These are phyloP conservation scores for Therioaphis trifolii DNA, from an alignment of 2,888 invertebrate species.

Conservation along the genomic window DNA sequence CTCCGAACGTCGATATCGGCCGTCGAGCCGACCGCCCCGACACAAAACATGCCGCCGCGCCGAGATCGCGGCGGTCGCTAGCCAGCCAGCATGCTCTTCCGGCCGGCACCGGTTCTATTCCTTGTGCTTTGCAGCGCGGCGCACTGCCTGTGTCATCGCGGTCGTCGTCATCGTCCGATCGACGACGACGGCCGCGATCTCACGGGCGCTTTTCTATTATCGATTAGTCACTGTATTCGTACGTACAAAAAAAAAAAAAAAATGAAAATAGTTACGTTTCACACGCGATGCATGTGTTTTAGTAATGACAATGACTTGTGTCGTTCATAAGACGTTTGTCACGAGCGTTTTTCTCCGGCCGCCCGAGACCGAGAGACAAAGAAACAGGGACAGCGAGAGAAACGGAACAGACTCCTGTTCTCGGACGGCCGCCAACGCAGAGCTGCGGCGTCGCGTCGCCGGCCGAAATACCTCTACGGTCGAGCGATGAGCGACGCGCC, in stretches of 20 bases:
- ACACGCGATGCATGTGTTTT: neutral
- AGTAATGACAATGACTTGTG: neutral
- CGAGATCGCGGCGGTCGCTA: neutral
- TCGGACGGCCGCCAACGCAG: too few relatives aligned
- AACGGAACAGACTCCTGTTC: too few relatives aligned
- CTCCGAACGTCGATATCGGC: neutral
- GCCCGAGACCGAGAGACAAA: too few relatives aligned
- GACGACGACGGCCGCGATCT: neutral
- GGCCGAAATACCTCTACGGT: neutral
- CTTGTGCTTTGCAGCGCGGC: neutral
- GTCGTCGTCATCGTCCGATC: neutral
- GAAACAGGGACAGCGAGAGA: too few relatives aligned
- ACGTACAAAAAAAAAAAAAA: too few relatives aligned
- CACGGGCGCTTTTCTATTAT: neutral
- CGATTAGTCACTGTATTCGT: neutral
- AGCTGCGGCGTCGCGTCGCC: neutral
- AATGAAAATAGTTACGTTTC: too few relatives aligned
- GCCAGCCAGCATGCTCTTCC: neutral
- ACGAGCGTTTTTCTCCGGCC: constrained; percentile 22
- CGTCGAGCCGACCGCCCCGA: neutral
- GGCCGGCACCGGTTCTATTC: neutral
- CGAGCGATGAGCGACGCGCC: neutral
- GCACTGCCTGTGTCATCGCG: neutral
- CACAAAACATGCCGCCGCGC: neutral
- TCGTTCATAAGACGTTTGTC: neutral